phyloP scores from a whole-genome alignment of 2,888 invertebrate genomes.

The Platerodrilus igneus region DNA sequence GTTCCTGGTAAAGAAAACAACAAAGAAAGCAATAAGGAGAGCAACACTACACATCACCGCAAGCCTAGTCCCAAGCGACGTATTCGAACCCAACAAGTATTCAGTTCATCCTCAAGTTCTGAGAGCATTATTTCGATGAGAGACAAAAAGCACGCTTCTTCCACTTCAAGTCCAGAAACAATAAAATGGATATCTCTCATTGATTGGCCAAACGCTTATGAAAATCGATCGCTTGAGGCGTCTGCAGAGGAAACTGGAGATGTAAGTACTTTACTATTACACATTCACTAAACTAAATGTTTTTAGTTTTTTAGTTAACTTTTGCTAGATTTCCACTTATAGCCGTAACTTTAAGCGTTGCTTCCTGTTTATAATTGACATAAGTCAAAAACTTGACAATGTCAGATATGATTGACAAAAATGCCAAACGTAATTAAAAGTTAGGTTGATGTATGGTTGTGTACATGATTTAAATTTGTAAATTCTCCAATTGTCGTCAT shows the following conservation, averaged over 20 bases:
- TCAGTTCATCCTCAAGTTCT: conserved; percentile 58
- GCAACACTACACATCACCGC: too few species aligned
- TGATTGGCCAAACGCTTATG: conserved; percentile 44
- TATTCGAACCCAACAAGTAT: conserved; percentile 51
- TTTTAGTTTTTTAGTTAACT: too few species aligned
- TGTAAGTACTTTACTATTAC: conserved; percentile 39
- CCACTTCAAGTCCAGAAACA: conserved; percentile 48
- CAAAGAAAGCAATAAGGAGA: conserved; percentile 44
- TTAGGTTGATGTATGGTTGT: too few species aligned
- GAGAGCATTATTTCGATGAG: conserved; percentile 55
- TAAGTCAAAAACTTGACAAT: too few species aligned
- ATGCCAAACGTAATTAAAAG: too few species aligned
- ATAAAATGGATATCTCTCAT: conserved; percentile 45
- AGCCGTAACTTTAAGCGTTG: too few species aligned
- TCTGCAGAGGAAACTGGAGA: conserved; percentile 52
- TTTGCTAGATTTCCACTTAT: too few species aligned
- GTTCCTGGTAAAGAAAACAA: conserved; percentile 50
- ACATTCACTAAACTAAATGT: too few species aligned
- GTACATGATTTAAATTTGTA: too few species aligned
- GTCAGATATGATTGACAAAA: too few species aligned
- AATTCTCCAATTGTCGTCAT: too few species aligned
- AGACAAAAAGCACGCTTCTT: conserved; percentile 45
- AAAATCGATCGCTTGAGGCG: conserved; percentile 43
- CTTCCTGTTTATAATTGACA: too few species aligned
- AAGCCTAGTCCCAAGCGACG: conserved; percentile 58